Evolutionary conservation across 2,797 vertebrate genomes (phyloP).

Genomic region (Onychomys leucogaster): DNA sequence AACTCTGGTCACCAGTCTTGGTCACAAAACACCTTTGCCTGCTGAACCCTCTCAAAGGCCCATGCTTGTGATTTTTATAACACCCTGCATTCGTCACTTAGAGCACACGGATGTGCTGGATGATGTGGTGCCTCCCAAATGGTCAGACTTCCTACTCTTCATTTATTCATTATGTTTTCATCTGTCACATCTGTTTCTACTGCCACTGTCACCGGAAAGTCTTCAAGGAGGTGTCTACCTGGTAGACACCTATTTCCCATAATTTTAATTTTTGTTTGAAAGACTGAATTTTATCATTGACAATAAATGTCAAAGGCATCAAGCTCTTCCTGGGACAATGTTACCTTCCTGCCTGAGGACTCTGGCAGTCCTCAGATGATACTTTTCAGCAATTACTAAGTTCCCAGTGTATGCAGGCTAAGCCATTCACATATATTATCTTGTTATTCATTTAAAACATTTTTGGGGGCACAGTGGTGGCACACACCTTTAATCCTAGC

Average conservation of each 20-base stretch:
- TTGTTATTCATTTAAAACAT: neutral
- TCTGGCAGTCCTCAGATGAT: neutral
- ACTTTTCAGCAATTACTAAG: neutral
- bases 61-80: neutral
- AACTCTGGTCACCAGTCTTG: neutral
- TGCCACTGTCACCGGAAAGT: neutral
- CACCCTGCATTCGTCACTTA: neutral
- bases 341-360: neutral
- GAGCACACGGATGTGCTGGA: neutral
- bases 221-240: neutral
- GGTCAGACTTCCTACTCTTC: neutral
- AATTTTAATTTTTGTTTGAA: slow-evolving; percentile 42
- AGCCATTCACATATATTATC: neutral
- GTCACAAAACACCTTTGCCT: neutral
- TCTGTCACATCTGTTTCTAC: neutral
- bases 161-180: neutral
- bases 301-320: neutral
- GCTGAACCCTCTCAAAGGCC: neutral
- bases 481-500: neutral
- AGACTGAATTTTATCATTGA: neutral
- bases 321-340: neutral
- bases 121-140: neutral
- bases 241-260: neutral
- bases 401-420: neutral
- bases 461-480: neutral